Conservation (phyloP, 2,888 invertebrate species). For the Allolobophora icterica region DNA sequence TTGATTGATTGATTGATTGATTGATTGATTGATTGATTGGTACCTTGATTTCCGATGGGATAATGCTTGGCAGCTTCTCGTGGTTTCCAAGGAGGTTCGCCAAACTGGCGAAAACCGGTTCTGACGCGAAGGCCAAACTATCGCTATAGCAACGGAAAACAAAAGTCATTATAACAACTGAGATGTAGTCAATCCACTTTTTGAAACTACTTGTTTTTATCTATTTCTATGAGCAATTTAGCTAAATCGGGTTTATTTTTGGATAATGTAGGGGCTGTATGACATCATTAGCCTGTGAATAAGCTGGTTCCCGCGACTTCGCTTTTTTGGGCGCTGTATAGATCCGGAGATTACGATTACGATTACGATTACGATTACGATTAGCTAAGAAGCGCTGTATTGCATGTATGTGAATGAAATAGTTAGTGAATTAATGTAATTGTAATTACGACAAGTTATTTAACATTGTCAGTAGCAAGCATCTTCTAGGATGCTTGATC, state of each 20-base stretch:
- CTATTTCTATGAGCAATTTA: not conserved
- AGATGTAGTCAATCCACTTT: not conserved
- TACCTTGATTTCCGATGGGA: constrained; percentile 60
- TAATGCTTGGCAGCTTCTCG: constrained; percentile 58
- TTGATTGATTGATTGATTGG: not conserved
- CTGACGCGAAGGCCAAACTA: constrained; percentile 89
- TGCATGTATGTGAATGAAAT: not conserved
- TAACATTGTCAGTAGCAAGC: no score
- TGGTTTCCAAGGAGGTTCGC: constrained; percentile 80
- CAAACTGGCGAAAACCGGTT: constrained; percentile 85
- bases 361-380: no score
- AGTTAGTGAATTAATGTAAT: not conserved
- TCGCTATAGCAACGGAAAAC: constrained; percentile 66
- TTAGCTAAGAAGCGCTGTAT: not conserved
- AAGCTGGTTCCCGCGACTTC: no score
- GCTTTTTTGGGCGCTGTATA: no score
- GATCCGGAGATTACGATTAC: no score
- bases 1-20: not conserved
- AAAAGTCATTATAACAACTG: not conserved
- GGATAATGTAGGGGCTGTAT: not conserved
- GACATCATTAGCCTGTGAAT: no score
- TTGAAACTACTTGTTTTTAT: not conserved
- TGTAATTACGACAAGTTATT: no score
- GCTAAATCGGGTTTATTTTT: not conserved
- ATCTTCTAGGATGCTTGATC: not conserved